phyloP scores from a whole-genome alignment of 2,113 vertebrate species.

The Guaruba guarouba region DNA sequence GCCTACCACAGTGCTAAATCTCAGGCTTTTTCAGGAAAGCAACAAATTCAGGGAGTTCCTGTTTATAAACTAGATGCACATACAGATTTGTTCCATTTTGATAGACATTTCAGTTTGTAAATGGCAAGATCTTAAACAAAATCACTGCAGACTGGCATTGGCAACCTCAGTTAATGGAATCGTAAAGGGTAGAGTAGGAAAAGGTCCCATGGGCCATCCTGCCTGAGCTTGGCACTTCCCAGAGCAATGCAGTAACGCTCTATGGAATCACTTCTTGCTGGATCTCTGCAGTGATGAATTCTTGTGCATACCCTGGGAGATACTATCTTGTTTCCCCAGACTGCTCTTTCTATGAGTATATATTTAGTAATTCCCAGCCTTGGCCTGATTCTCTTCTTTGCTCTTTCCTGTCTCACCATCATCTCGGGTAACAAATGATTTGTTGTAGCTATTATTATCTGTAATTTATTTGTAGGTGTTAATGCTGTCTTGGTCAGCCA shows the following conservation, averaged over 20 bases:
- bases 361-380: slow-evolving; percentile 38
- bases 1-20: background rate
- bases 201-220: background rate
- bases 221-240: background rate
- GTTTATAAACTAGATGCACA: background rate
- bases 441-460: slow-evolving; percentile 12
- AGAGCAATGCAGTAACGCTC: background rate
- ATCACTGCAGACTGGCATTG: background rate
- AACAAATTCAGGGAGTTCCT: background rate
- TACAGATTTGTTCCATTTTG: background rate
- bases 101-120: background rate
- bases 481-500: background rate
- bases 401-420: slow-evolving; percentile 37
- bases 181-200: background rate
- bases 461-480: slow-evolving; percentile 7
- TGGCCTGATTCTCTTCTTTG: background rate
- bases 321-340: slow-evolving; percentile 25
- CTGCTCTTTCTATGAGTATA: background rate
- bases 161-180: background rate
- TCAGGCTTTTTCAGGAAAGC: background rate
- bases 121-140: background rate
- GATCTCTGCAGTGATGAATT: background rate
- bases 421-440: background rate
- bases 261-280: background rate
- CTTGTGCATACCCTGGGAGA: background rate